Evolutionary conservation across 2,888 invertebrate species (phyloP).

Genomic region (Aspidapion aeneum): DNA sequence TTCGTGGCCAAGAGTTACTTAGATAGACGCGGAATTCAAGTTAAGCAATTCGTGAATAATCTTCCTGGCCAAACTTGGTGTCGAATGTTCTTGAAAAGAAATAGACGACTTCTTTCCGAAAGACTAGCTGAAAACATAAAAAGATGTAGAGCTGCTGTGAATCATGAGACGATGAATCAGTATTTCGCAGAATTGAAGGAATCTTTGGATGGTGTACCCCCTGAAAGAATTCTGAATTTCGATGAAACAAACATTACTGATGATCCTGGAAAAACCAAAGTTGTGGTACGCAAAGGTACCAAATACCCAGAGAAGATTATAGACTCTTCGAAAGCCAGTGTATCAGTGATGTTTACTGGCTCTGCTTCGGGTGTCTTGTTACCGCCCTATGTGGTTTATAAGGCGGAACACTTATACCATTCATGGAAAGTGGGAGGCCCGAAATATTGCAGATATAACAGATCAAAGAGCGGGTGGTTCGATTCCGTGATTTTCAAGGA

Average conservation of each 20-base stretch:
- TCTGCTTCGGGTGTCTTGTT: constrained; percentile 1
- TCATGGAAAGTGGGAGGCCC: background rate
- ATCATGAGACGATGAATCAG: background rate
- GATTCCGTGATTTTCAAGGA: constrained; percentile 5
- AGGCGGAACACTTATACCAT: background rate
- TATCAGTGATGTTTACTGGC: constrained; percentile 8
- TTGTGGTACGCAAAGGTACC: constrained; percentile 2
- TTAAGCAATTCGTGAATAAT: background rate
- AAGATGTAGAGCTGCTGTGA: constrained; percentile 18
- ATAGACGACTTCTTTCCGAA: background rate
- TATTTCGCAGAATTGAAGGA: constrained; percentile 1
- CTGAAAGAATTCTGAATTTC: constrained; percentile 4
- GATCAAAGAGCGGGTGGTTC: constrained; percentile 7
- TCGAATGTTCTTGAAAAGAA: background rate
- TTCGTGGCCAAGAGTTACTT: background rate
- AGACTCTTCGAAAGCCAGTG: constrained; percentile 1
- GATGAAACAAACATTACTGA: constrained; percentile 11
- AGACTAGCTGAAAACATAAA: constrained; percentile 23
- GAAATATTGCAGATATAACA: constrained; percentile 2
- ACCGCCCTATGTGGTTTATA: constrained; percentile 7
- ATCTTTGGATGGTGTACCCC: constrained; percentile 4
- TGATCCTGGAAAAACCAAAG: constrained; percentile 6
- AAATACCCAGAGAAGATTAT: constrained; percentile 3
- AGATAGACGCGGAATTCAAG: background rate
- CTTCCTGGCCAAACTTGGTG: background rate